Percentiles rank a stretch among this genome's conserved stretches.
phyloP scores from a whole-genome alignment of 2,888 invertebrate genomes.

The Calameuta filiformis region DNA sequence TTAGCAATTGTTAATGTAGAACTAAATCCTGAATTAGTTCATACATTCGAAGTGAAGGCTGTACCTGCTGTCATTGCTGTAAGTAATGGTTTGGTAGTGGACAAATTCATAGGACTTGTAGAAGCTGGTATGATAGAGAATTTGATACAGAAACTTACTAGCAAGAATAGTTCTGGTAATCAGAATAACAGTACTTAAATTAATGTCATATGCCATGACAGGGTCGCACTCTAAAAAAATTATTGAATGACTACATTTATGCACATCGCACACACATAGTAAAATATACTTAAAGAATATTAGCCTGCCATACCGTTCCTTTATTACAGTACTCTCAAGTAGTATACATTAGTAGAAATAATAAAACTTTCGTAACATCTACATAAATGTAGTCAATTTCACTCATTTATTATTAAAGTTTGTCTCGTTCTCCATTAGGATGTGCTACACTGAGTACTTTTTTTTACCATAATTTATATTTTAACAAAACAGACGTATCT shows the following conservation, averaged over 20 bases:
- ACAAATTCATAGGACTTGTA: constrained; percentile 89
- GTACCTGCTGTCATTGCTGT: constrained; percentile 87
- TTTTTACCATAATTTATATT: background rate
- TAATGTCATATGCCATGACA: background rate
- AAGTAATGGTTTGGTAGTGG: constrained; percentile 83
- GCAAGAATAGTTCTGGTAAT: background rate
- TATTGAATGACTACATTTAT: constrained; percentile 5
- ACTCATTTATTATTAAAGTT: background rate
- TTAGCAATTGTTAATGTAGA: constrained; percentile 87
- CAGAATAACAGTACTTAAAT: constrained; percentile 14
- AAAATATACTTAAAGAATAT: background rate
- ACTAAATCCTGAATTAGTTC: constrained; percentile 82
- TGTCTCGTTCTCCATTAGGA: background rate
- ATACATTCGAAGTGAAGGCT: constrained; percentile 85
- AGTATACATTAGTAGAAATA: background rate
- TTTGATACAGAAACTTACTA: constrained; percentile 73
- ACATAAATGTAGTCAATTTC: background rate
- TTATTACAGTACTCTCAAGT: background rate
- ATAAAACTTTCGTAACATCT: background rate
- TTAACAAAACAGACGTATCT: background rate
- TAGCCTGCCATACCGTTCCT: background rate
- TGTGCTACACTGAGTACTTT: background rate
- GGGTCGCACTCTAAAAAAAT: background rate
- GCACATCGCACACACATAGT: constrained; percentile 1
- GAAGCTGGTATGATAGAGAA: constrained; percentile 84